These are phyloP conservation scores for Cerastis rubricosa DNA, from an alignment of 2,888 invertebrate genomes.

Conservation along the genomic window DNA sequence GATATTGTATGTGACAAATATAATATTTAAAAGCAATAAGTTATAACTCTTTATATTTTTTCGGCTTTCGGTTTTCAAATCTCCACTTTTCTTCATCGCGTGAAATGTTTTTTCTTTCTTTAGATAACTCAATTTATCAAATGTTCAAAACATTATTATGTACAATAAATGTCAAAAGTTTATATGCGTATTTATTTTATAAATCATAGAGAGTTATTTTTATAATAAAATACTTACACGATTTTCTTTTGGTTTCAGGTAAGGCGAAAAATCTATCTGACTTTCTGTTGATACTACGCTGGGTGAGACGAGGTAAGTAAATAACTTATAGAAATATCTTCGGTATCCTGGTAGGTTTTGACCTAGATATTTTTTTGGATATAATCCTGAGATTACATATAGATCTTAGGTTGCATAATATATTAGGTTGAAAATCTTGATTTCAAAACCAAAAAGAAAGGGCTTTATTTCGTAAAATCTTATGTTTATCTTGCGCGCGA, in stretches of 20 bases:
- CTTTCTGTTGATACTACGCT: not conserved
- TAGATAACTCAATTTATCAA: slow-evolving; percentile 19
- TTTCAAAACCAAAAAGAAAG: not conserved
- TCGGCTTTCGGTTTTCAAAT: not conserved
- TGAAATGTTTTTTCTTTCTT: not conserved
- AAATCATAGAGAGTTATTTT: slow-evolving; percentile 11
- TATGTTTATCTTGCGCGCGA: not conserved
- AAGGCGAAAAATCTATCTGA: slow-evolving; percentile 31
- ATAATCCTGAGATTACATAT: not conserved
- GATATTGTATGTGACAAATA: not conserved
- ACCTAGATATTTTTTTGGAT: not conserved
- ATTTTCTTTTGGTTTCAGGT: slow-evolving; percentile 57
- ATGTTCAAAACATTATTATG: slow-evolving; percentile 13
- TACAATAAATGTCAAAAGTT: slow-evolving; percentile 50
- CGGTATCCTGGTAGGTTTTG: no score
- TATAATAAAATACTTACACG: slow-evolving; percentile 22
- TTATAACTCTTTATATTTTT: not conserved
- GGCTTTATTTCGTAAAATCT: not conserved
- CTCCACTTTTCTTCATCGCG: not conserved
- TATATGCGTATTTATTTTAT: slow-evolving; percentile 32
- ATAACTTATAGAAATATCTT: not conserved
- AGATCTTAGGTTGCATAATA: not conserved
- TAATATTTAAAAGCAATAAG: not conserved
- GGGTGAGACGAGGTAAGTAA: slow-evolving; percentile 32
- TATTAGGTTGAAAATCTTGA: not conserved